phyloP scores from a whole-genome alignment of 53 echinoderm and acorn worm species.

The Apostichopus leukothele region DNA sequence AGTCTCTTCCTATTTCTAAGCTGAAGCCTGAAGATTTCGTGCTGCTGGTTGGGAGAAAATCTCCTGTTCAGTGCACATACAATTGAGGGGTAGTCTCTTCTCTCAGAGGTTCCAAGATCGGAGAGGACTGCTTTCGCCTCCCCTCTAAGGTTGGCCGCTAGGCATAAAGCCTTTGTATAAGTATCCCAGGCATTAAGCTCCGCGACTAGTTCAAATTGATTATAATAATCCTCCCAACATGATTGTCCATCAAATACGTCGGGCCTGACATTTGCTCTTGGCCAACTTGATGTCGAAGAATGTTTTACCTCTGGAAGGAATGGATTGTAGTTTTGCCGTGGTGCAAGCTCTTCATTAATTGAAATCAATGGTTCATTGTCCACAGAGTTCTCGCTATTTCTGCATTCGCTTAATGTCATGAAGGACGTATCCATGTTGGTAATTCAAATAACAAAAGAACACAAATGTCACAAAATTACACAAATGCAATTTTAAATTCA shows the following conservation, averaged over 20 bases:
- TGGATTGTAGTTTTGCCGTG: no score
- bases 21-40: slow-evolving; percentile 45
- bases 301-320: no score
- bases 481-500: no score
- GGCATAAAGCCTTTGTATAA: slow-evolving; percentile 36
- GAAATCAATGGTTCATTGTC: no score
- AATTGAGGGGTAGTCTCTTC: slow-evolving; percentile 7
- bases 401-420: no score
- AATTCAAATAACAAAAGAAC: no score
- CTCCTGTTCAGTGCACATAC: slow-evolving; percentile 39
- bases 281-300: no score
- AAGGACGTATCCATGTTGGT: no score
- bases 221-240: slow-evolving; percentile 48
- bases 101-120: neutral
- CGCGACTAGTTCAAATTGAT: slow-evolving; percentile 56
- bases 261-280: slow-evolving; percentile 29
- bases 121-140: slow-evolving; percentile 43
- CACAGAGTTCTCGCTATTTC: no score
- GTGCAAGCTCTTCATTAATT: no score
- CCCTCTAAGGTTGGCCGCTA: slow-evolving; percentile 44
- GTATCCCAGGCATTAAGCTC: slow-evolving; percentile 46
- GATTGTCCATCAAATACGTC: slow-evolving; percentile 49
- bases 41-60: no score
- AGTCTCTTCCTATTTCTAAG: slow-evolving; percentile 36
- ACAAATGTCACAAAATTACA: no score